Evolutionary conservation across 2,888 invertebrate species (phyloP), one percentile per base, ranked within the genome.

Genomic region (Chouioia cunea): DNA sequence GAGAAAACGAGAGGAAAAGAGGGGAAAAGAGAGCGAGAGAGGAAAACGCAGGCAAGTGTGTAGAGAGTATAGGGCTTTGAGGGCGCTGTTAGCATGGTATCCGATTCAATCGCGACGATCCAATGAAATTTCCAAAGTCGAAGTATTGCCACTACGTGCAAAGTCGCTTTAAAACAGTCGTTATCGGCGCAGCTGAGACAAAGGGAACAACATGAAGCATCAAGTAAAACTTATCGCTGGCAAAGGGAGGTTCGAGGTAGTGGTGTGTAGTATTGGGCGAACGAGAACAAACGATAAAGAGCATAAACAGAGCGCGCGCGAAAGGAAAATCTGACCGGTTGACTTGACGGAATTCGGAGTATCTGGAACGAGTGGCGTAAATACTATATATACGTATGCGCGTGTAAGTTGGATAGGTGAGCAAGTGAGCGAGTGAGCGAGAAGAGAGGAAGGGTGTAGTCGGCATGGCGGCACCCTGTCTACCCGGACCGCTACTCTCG

Each of bases 401-500:
- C 76, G 76, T 87, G 22, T 52, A 16, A 44, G 52, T 27, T 47
- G 23, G n/a, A 36, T 52, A 53, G 54, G 57, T n/a, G 22, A 23
- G 50, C n/a, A 46, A 27, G 18, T 23, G 50, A 46, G 47, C 20
- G 53, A 4, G 53, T 1, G 50, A 71, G 60, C 20, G 36, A 20
- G 60, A 18, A 50, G 48, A 22, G 76, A 82, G 80, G 77, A 77
- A 52, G 47, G 76, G 75, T 66, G 74, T 65, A n/a, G n/a, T n/a
- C n/a, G 80, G 80, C 76, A 85, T 87, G 87, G 88, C 87, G 87
- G 86, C 87, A 87, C 86, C 85, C 86, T 86, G 87, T 86, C 87
- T 88, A 90, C 90, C 90, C 90, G 90, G 86, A 84, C 85, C 83
- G 82, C 85, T 81, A 80, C 80, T 82, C 83, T 82, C 80, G 82